Percentiles rank a stretch among this genome's conserved stretches.
Evolutionary conservation across 2,113 vertebrate species (phyloP).

Genomic region (Melanerpes aurifrons): DNA sequence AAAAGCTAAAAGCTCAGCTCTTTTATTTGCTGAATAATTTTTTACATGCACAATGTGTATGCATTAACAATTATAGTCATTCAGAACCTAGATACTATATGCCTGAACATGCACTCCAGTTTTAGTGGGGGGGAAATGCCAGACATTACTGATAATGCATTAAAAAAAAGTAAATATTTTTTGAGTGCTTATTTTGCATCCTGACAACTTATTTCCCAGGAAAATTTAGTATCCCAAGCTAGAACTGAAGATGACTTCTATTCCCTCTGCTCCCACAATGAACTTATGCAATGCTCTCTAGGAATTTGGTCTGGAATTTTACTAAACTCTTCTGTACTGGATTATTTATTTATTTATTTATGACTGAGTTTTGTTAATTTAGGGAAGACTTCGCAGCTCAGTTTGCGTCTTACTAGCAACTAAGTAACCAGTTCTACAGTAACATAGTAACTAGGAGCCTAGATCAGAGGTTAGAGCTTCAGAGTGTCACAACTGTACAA

Average conservation of each 20-base stretch:
- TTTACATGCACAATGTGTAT: not conserved
- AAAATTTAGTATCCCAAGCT: not conserved
- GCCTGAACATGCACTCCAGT: not conserved
- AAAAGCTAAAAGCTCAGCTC: not conserved
- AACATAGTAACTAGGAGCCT: not conserved
- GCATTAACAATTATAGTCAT: not conserved
- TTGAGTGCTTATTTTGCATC: not conserved
- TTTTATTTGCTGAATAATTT: not conserved
- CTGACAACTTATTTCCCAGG: not conserved
- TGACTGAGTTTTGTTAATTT: not conserved
- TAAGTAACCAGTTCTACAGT: not conserved
- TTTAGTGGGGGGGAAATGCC: not conserved
- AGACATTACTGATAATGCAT: not conserved
- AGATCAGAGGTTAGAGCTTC: not conserved
- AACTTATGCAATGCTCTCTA: fast-evolving
- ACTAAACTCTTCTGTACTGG: not conserved
- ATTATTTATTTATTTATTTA: not conserved
- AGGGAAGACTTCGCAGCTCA: not conserved
- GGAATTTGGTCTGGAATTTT: not conserved
- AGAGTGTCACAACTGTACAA: not conserved
- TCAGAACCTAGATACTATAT: not conserved
- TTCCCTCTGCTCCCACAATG: not conserved
- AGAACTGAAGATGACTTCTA: not conserved
- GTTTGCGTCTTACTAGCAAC: not conserved
- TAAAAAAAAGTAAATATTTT: not conserved